Base-by-base conservation (phyloP, 2,888 invertebrate genomes). In the Odontocolon sp. region DNA sequence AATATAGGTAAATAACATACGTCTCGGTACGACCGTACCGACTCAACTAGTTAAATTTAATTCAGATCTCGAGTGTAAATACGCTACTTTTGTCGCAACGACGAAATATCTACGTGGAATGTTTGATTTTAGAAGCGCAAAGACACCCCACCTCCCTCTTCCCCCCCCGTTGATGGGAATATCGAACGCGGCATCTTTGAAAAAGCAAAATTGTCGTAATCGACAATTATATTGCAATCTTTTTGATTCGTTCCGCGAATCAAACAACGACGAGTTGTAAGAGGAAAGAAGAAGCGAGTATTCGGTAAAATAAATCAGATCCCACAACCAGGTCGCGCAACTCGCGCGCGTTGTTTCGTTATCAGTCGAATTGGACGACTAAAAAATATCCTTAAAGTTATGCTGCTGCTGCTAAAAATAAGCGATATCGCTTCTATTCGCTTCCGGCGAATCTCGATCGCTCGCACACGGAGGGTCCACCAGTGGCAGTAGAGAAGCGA, bases 271-370 rank as follows among this genome's bases (percentile, higher is more conserved):
- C n/a, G n/a, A n/a, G n/a, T n/a, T n/a, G n/a, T n/a, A n/a, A n/a
- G n/a, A 38, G 21, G 36, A 50, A 47, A 61, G 36, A 38, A 18
- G 16, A 47, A 16, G 33, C 18, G 57, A 52, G 38, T 45, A 63
- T 67, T 57, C 21, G 52, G 50, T 40, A 57, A 76, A 79, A 80
- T 75, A 79, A 83, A 82, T 82, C 83, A 82, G 82, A 84, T 83
- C 84, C 83, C 84, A 83, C 82, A 84, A 84, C 83, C 84, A 82
- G 78, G 77, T 80, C 80, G 78, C n/a, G n/a, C 79, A 64, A 77
- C 70, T 77, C 69, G 71, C 69, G 73, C 68, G 72, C 52, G 57
- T 73, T 77, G 50, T 72, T 56, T 14, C 67, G 64, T 72, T 26
- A 40, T 70, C 50, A 59, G 23, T 66, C 59, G 36, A 45, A 61